Evolutionary conservation across 1,140 invertebrate genomes (phyloP).

Genomic region (Penaeus japonicus): DNA sequence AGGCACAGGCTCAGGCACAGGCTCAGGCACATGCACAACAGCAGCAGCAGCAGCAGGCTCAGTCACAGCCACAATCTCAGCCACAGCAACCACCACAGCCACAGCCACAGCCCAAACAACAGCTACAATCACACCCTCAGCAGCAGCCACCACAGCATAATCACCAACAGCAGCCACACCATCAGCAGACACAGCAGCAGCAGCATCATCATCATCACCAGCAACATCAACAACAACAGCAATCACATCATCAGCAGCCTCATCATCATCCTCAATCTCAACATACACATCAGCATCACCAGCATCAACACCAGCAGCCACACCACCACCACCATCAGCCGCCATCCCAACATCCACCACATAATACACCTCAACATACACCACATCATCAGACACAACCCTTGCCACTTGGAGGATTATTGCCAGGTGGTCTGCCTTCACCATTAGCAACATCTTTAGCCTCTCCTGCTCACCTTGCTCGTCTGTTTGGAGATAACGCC

Average conservation of each 20-base stretch:
- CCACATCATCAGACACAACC: background rate
- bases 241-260: conserved; percentile 6
- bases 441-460: conserved; percentile 38
- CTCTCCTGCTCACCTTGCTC: conserved; percentile 45
- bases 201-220: background rate
- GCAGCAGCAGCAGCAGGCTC: background rate
- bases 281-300: conserved; percentile 14
- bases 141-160: background rate
- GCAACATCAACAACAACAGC: background rate
- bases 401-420: conserved; percentile 25
- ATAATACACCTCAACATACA: background rate
- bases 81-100: background rate
- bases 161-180: background rate
- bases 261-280: background rate
- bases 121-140: background rate
- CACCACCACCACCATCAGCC: background rate
- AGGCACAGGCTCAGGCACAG: background rate
- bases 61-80: background rate
- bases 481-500: conserved; percentile 37
- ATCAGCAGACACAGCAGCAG: background rate
- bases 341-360: conserved; percentile 8
- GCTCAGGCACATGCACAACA: background rate
- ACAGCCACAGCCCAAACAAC: background rate
- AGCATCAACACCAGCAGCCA: background rate
- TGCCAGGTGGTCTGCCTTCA: conserved; percentile 35